These are phyloP conservation scores for Thera obeliscata DNA, from an alignment of 2,888 invertebrate species.

Conservation along the genomic window DNA sequence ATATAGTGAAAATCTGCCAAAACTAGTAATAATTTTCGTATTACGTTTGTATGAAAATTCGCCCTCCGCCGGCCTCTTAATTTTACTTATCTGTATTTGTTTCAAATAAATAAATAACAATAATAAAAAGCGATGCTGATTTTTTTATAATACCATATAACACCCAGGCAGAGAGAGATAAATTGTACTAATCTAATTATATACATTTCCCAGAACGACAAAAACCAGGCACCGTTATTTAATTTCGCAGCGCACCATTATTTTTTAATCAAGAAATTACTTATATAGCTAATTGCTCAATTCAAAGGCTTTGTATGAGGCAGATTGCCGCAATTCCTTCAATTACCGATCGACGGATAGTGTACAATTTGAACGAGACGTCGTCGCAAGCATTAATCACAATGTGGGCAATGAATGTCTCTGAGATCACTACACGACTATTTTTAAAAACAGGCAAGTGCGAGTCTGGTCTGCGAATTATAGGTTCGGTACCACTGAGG, in stretches of 20 bases:
- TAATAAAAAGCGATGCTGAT: no score
- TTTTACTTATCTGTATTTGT: no score
- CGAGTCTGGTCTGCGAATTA: not conserved
- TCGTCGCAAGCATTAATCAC: slow-evolving; percentile 65
- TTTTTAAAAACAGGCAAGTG: not conserved
- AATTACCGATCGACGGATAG: slow-evolving; percentile 75
- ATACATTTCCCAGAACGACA: slow-evolving; percentile 15
- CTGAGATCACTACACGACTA: slow-evolving; percentile 60
- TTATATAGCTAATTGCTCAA: slow-evolving; percentile 69
- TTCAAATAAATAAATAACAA: no score
- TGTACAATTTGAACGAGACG: slow-evolving; percentile 59
- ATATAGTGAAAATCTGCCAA: no score
- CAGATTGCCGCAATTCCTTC: slow-evolving; percentile 72
- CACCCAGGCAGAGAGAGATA: not conserved
- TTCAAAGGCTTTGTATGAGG: slow-evolving; percentile 56
- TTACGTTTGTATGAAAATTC: no score
- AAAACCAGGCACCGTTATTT: slow-evolving; percentile 41
- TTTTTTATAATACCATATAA: no score
- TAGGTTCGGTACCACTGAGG: not conserved
- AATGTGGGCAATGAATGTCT: slow-evolving; percentile 55
- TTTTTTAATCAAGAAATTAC: slow-evolving; percentile 61
- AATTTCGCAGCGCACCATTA: slow-evolving; percentile 50
- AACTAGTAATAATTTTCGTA: no score
- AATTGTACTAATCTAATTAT: slow-evolving; percentile 18
- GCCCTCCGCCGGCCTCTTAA: no score